These are phyloP conservation scores for Agriopis marginaria DNA, from an alignment of 2,888 invertebrate genomes.

Conservation along the genomic window DNA sequence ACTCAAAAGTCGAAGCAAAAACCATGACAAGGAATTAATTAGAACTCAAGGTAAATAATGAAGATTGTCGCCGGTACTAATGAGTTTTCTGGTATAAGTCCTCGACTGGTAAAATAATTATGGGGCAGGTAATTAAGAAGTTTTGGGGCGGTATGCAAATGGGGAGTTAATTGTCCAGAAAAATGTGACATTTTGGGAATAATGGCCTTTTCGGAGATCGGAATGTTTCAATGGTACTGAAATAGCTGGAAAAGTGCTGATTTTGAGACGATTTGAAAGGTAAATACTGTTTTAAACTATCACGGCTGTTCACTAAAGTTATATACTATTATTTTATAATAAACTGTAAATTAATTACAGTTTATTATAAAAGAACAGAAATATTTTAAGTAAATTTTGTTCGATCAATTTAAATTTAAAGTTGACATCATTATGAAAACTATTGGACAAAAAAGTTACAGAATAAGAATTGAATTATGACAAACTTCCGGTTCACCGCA, in stretches of 20 bases:
- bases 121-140: conserved; percentile 81
- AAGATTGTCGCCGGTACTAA: conserved; percentile 83
- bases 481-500: too few species aligned
- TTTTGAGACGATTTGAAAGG: background rate
- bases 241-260: conserved; percentile 18
- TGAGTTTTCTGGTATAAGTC: conserved; percentile 76
- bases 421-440: too few species aligned
- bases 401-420: too few species aligned
- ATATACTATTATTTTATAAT: too few species aligned
- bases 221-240: conserved; percentile 24
- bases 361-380: too few species aligned
- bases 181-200: conserved; percentile 50
- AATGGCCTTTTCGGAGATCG: conserved; percentile 34
- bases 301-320: too few species aligned
- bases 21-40: conserved; percentile 87
- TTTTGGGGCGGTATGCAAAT: conserved; percentile 67
- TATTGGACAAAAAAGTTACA: too few species aligned
- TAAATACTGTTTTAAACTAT: background rate
- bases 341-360: too few species aligned
- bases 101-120: conserved; percentile 73
- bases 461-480: too few species aligned
- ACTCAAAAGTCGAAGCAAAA: conserved; percentile 85
- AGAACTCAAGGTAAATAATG: conserved; percentile 85
- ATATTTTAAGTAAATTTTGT: too few species aligned
- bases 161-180: conserved; percentile 68